Evolutionary conservation across 2,888 invertebrate species (phyloP), one percentile per base, ranked within the genome.

Genomic region (Eupithecia centaureata): DNA sequence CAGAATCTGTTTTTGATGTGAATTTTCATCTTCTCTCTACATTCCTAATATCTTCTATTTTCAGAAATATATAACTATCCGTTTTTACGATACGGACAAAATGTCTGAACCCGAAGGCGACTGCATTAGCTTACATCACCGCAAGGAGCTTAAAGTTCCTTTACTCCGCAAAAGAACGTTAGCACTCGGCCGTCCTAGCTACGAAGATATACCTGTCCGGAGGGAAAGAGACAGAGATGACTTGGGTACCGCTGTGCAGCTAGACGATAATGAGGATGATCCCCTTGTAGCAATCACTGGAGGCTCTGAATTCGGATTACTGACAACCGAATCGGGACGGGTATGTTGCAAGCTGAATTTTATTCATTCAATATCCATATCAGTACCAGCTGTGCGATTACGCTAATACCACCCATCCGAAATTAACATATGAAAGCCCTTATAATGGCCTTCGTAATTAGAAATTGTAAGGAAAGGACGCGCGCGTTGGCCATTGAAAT

Each of bases 301-400:
- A 54, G 98, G 98, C 30, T 98, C 98, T 87, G 98, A 99, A 79
- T 99, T 99, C 86, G 97, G 96, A 1, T 89, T 99, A 52, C 94
- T 98, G 4, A 95, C 96, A 78, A 98, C 98, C 7, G 92, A 95
- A n/a, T 95, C 96, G 62, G 98, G 98, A 73, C 97, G 97, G 94
- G 97, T 97, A 86, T 13, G 7, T 42, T 10, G 27, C 5, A 27
- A 15, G 15, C 25, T 1, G 7, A 27, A 27, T 27, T 25, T 52
- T 1, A 7, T 13, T 51, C 51, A 51, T 51, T 5, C 1, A 51
- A 25, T 51, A 8, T 42, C 15, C 18, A 1, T 42, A 42, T 18
- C 8, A 42, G 2, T 8, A 38, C 10, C 38, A 15, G 7, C n/a
- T n/a, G n/a, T n/a, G n/a, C n/a, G n/a, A n/a, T n/a, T n/a, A n/a